Conservation (phyloP, 2,113 vertebrate species). For the Zapus hudsonius region DNA sequence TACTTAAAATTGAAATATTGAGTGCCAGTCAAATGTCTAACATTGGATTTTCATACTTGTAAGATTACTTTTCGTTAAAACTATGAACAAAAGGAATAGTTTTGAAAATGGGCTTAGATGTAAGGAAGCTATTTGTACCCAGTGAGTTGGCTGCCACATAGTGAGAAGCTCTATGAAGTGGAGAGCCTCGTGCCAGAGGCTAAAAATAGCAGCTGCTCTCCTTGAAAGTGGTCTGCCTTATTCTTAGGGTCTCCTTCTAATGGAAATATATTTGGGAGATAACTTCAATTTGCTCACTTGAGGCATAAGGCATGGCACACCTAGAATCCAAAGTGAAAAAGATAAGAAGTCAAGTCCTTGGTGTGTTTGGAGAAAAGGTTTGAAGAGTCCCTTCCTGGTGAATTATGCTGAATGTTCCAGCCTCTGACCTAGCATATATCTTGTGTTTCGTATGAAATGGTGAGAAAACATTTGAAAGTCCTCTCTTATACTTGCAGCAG, state of each 20-base stretch:
- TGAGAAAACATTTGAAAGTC: constrained; percentile 44
- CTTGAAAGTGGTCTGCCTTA: background rate
- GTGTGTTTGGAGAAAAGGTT: background rate
- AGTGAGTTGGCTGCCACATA: background rate
- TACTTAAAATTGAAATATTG: background rate
- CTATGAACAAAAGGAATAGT: background rate
- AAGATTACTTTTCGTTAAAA: background rate
- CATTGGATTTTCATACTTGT: background rate
- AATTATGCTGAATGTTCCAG: background rate
- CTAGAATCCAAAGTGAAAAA: constrained; percentile 8
- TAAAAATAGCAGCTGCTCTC: background rate
- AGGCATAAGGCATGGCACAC: background rate
- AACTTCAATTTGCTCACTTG: constrained; percentile 22
- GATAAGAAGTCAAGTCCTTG: background rate
- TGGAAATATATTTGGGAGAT: background rate
- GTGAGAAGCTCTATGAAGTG: background rate
- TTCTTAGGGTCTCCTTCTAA: background rate
- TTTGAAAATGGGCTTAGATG: background rate
- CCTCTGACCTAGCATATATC: constrained; percentile 38
- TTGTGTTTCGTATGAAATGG: constrained; percentile 53
- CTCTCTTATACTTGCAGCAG: constrained; percentile 6
- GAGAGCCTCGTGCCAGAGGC: background rate
- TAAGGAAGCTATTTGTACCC: background rate
- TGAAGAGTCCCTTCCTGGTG: background rate
- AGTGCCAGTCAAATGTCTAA: background rate